These are phyloP conservation scores for Oreochromis mossambicus DNA, from an alignment of 2,797 vertebrate species.

Conservation along the genomic window DNA sequence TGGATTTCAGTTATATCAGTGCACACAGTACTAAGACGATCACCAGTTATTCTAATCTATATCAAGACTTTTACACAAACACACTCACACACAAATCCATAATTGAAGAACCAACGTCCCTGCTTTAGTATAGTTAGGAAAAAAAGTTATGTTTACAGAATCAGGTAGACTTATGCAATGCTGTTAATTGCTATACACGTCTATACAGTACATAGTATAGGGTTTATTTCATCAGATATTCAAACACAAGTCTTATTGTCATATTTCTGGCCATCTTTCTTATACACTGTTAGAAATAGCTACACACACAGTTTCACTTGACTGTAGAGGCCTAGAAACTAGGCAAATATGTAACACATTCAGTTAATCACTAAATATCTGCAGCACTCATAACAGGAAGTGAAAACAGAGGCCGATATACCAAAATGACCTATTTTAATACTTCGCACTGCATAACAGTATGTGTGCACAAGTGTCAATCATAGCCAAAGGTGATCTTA, in stretches of 20 bases:
- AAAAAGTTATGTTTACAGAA: constrained; percentile 22
- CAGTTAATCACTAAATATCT: background rate
- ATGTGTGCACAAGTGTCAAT: constrained; percentile 7
- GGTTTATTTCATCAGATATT: background rate
- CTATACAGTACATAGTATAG: constrained; percentile 27
- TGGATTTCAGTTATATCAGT: constrained; percentile 18
- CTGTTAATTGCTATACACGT: constrained; percentile 8
- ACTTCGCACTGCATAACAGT: background rate
- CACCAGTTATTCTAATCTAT: constrained; percentile 19
- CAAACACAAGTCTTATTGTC: background rate
- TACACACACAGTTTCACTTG: background rate
- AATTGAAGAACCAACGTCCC: constrained; percentile 10
- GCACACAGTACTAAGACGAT: constrained; percentile 10
- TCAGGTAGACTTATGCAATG: constrained; percentile 17
- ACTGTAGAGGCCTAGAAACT: background rate
- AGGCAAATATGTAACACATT: constrained; percentile 2
- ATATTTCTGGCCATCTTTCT: background rate
- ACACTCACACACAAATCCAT: constrained; percentile 4
- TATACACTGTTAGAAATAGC: background rate
- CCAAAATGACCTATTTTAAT: background rate
- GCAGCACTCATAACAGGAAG: background rate
- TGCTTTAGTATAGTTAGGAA: background rate
- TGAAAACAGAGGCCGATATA: constrained; percentile 1
- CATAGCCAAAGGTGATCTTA: background rate
- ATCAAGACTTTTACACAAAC: constrained; percentile 22